phyloP scores from a whole-genome alignment of 1,140 invertebrate species.

The Lordiphosa collinella region DNA sequence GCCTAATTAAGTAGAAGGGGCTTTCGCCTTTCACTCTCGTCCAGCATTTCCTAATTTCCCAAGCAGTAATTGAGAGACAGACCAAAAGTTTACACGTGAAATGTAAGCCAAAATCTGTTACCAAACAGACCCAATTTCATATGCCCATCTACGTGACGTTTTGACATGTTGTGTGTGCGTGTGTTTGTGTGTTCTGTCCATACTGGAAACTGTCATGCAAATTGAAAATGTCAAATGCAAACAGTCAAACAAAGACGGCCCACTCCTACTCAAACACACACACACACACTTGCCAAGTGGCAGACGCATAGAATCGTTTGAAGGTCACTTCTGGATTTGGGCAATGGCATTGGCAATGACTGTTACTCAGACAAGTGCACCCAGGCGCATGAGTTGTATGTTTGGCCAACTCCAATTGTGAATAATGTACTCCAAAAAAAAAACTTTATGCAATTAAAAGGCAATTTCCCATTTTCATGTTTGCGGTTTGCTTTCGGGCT shows the following conservation, averaged over 20 bases:
- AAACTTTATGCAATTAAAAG: slow-evolving; percentile 67
- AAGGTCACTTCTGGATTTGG: slow-evolving; percentile 44
- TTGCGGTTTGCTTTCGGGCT: slow-evolving; percentile 5
- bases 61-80: slow-evolving; percentile 15
- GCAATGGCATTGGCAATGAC: slow-evolving; percentile 6
- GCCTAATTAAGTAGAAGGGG: slow-evolving; percentile 25
- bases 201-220: slow-evolving; percentile 62
- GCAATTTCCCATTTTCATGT: slow-evolving; percentile 43
- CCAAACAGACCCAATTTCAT: slow-evolving; percentile 1
- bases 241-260: slow-evolving; percentile 50
- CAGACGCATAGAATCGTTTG: slow-evolving; percentile 31
- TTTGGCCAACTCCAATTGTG: slow-evolving; percentile 22
- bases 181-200: slow-evolving; percentile 13
- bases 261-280: slow-evolving; percentile 16
- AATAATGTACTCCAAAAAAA: slow-evolving; percentile 25
- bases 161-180: slow-evolving; percentile 31
- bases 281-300: slow-evolving; percentile 11
- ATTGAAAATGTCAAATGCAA: slow-evolving; percentile 77
- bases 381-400: slow-evolving; percentile 30
- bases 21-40: no score
- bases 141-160: slow-evolving; percentile 36
- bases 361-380: slow-evolving; percentile 29
- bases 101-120: slow-evolving; percentile 44
- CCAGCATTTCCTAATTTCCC: no score
- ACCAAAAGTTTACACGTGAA: slow-evolving; percentile 28